phyloP scores from a whole-genome alignment of 2,113 vertebrate species.

The Aythya baeri region DNA sequence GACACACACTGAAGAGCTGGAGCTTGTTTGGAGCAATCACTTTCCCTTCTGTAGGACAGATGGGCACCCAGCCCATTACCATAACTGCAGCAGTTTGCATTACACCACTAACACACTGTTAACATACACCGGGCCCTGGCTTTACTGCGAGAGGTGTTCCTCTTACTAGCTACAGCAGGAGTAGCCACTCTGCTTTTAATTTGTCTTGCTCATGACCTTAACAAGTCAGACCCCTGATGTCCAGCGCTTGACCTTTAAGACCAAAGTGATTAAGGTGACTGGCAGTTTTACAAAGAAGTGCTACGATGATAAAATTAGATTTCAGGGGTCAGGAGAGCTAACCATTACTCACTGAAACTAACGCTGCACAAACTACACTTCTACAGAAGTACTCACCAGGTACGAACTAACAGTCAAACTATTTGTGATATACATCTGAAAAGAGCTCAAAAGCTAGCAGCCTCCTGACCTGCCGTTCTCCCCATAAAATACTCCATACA shows the following conservation, averaged over 20 bases:
- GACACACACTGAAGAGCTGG: rapidly evolving
- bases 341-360: background rate
- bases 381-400: rapidly evolving
- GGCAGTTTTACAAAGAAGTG: background rate
- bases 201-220: background rate
- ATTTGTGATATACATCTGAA: background rate
- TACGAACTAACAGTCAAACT: background rate
- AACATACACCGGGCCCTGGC: background rate
- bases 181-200: background rate
- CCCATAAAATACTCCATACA: background rate
- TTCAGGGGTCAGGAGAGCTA: background rate
- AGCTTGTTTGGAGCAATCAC: background rate
- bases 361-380: background rate
- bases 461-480: background rate
- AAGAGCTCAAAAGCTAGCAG: background rate
- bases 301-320: background rate
- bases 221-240: background rate
- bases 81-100: background rate
- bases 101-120: background rate
- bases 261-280: background rate
- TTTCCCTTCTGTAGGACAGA: background rate
- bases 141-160: background rate
- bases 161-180: background rate
- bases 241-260: background rate
- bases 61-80: background rate